Percentiles rank a stretch among this genome's conserved stretches.
Conservation (phyloP, 2,888 invertebrate genomes). For the Limnephilus auricula region DNA sequence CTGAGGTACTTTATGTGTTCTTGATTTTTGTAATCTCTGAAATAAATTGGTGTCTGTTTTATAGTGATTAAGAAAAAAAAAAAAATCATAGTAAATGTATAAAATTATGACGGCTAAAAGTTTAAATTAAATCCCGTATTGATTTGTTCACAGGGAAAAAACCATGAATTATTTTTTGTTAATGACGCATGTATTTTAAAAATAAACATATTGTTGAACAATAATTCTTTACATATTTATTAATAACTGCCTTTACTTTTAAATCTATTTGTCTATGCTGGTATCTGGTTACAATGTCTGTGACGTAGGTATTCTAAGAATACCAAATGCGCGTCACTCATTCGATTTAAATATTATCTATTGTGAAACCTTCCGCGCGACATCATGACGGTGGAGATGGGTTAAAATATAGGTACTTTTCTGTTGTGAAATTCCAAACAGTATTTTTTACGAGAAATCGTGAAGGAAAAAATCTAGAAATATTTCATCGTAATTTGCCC, state of each 20-base stretch:
- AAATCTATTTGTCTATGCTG: background rate
- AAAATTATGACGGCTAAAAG: too few relatives aligned
- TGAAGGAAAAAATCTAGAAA: background rate
- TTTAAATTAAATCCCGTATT: too few relatives aligned
- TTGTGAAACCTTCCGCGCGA: background rate
- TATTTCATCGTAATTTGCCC: background rate
- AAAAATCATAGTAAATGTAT: too few relatives aligned
- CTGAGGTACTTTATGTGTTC: too few relatives aligned
- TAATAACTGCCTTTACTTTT: background rate
- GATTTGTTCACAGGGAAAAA: too few relatives aligned
- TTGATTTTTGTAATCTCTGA: too few relatives aligned
- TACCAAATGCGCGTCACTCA: background rate
- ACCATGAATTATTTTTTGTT: too few relatives aligned
- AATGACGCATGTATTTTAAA: too few relatives aligned
- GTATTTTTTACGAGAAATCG: background rate
- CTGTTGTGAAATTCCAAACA: background rate
- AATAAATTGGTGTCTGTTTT: too few relatives aligned
- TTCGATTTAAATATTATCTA: background rate
- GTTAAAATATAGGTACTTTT: background rate
- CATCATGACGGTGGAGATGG: background rate
- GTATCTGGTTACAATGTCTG: background rate
- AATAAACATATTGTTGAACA: too few relatives aligned
- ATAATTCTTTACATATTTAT: too few relatives aligned
- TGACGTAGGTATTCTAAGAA: background rate
- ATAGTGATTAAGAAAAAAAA: too few relatives aligned